Base-by-base conservation (phyloP, 1,140 invertebrate species). In the Himalopsyche phryganea region DNA sequence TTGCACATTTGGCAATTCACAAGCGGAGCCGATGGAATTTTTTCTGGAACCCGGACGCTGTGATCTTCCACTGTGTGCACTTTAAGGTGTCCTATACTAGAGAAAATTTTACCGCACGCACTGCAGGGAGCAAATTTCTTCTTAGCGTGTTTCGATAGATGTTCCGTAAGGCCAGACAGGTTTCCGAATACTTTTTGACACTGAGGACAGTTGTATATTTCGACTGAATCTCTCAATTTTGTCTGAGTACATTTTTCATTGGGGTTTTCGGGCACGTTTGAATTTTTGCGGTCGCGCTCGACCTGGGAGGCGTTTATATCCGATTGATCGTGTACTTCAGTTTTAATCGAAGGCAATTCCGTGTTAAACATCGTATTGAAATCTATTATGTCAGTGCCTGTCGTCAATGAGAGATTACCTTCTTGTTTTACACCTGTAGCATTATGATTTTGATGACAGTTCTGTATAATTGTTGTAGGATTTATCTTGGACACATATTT, bases 401-500 rank as follows among this genome's bases (percentile, higher is more conserved):
- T 42, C n/a, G 40, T n/a, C 19, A 33, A 18, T 6, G 44, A 35
- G 41, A 40, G 45, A 53, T 33, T 18, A n/a, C 13, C 47, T 50
- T 60, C 51, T 36, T 47, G 13, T 45, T 60, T 60, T 9, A 60
- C 52, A 19, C 15, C 38, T 50, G 38, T 6, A 20, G 17, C 42
- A 5, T 17, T 45, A 17, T 15, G 14, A 15, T 19, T n/a, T 45
- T 17, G 18, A 17, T 45, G 18, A 17, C 13, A 11, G 14, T 17
- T 10, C 18, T 10, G n/a, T 2, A 45, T 45, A 10, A 45, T 45
- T 19, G 18, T 15, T 7, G 13, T 17, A 6, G 18, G 14, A 6
- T 45, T 45, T 28, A 28, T 67, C 70, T 68, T 64, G 73, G 73
- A 71, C 72, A 74, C 61, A 70, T 71, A 28, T 68, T 61, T 33